phyloP scores from a whole-genome alignment of 2,888 invertebrate genomes.

The Mesorhabditis sp. region DNA sequence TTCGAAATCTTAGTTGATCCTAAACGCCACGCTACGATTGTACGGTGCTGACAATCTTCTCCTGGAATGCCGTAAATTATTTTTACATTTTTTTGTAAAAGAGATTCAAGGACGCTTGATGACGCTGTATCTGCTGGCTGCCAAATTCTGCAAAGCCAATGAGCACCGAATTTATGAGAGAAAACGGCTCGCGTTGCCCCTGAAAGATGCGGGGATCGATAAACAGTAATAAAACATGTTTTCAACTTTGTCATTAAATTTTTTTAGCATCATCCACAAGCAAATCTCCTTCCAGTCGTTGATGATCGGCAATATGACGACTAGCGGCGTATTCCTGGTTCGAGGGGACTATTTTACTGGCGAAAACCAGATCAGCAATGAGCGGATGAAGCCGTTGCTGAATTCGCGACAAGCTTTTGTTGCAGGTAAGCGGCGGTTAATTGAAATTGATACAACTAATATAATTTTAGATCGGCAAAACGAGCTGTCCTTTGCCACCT shows the following conservation, averaged over 20 bases:
- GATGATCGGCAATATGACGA: neutral
- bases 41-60: too few species aligned
- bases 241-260: neutral
- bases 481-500: conserved; percentile 29
- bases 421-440: conserved; percentile 10
- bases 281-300: neutral
- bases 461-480: conserved; percentile 17
- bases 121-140: neutral
- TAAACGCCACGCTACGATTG: too few species aligned
- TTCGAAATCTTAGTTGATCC: too few species aligned
- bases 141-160: neutral
- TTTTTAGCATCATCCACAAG: conserved; percentile 3
- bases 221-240: neutral
- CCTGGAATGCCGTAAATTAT: neutral
- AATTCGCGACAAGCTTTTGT: conserved; percentile 10
- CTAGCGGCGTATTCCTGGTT: conserved; percentile 28
- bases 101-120: neutral
- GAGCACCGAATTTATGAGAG: neutral
- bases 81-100: neutral
- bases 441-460: neutral
- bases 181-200: neutral
- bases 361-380: conserved; percentile 28
- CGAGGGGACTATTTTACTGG: conserved; percentile 34
- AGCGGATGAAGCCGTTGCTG: conserved; percentile 5
- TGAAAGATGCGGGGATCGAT: neutral